Base-by-base conservation (phyloP, 2,888 invertebrate species). In the Lasioglossum leucozonium region DNA sequence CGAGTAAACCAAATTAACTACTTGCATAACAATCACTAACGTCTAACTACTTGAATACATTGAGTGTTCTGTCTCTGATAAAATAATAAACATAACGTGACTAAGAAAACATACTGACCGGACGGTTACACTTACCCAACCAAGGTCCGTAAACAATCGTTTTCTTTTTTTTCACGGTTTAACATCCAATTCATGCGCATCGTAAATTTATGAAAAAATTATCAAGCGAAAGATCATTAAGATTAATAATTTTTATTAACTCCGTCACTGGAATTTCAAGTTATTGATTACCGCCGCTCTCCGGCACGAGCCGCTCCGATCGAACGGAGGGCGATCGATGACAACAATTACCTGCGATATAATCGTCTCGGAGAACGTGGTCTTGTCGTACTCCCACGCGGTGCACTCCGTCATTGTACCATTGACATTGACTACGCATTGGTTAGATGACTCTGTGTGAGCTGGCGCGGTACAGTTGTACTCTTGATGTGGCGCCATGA, bases 341-440 rank as follows among this genome's bases (percentile, higher is more conserved):
- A 18, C 13, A 18, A 72, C 13, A 44, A 34, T 79, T 81, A 95
- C 95, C 94, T 95, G 96, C 0, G 97, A 97, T 71, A 97, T 95
- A 22, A 98, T 97, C 0, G 97, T 98, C 92, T 97, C 96, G n/a
- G 96, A 94, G 92, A 98, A 98, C 18, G 96, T 94, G 77, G 95
- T 96, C 83, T 96, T 96, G 91, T 98, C 96, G 91, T 96, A 97
- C 72, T 95, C 95, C 90, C 96, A 96, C 81, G 94, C 91, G 0
- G 95, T 95, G 91, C 97, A 97, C 62, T 96, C 96, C 0, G 92
- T 90, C 0, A 92, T 83, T 69, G 95, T 96, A 72, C 96, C 96
- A 78, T 95, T 96, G 26, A 93, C 85, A 76, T 94, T 95, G 78
- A 90, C 95, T 93, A 78, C 73, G 77, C 93, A 94, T 81, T 93